Base-by-base conservation (phyloP, 2,113 vertebrate species). In the Malurus cyaneus region DNA sequence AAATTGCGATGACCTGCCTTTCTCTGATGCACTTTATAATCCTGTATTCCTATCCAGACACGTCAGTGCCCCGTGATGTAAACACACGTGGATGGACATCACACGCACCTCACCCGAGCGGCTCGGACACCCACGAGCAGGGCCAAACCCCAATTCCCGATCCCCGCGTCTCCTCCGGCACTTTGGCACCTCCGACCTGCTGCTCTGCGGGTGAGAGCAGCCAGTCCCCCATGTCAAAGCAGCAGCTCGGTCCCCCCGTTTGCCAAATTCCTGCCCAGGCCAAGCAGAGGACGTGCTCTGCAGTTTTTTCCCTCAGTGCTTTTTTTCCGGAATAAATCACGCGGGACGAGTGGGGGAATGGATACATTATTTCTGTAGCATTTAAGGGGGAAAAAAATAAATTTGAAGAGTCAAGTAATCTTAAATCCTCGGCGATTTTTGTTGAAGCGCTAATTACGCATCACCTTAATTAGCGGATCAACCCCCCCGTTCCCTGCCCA, bases 391-490 rank as follows among this genome's bases (percentile, higher is more conserved):
- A 53, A 5, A 25, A n/a, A 23, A 65, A 41, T 39, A 74, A 56
- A 29, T 8, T 20, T 39, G 39, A 66, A 59, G 39, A 83, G 54
- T 76, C 70, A 95, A 94, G 66, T 18, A 80, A 92, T 96, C 95
- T 97, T 88, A 95, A 97, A 96, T 93, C 94, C 96, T 82, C n/a
- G 36, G 92, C 95, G 95, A 98, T 98, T 98, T 97, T 96, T 96
- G 94, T 97, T 97, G 96, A 96, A 97, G 93, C 82, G 92, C 97
- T 98, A 98, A 98, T 98, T 98, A 97, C 90, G 92, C 91, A 94
- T 97, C 97, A 96, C 71, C 84, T 97, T 97, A 98, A 98, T 98
- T 98, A 98, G 94, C 96, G 94, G 96, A 89, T 93, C 95, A 96
- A 73, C 94, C n/a, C 36, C 39, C 31, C 52, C 10, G 47, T 62